A percentile compares a stretch with the other conserved stretches of the same genome.
Conservation (phyloP, 2,888 invertebrate genomes). For the Oxyteleia sp. region DNA sequence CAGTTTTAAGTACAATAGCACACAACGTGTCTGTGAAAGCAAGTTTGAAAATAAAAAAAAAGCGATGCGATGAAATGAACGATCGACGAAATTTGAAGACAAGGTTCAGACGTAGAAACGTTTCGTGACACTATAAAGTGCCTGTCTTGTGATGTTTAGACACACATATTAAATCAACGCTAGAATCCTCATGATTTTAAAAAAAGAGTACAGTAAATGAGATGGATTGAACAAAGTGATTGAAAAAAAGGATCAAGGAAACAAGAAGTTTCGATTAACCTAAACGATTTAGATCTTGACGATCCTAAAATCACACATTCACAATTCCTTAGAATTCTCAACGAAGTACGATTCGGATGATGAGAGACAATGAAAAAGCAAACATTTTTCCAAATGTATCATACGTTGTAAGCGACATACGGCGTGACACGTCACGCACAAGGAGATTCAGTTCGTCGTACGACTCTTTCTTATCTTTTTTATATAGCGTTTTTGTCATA, state of each 20-base stretch:
- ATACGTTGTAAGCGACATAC: slow-evolving; percentile 28
- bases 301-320: slow-evolving; percentile 31
- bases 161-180: slow-evolving; percentile 82
- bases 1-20: slow-evolving; percentile 77
- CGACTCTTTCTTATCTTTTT: slow-evolving; percentile 79
- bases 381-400: slow-evolving; percentile 23
- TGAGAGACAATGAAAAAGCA: slow-evolving; percentile 1
- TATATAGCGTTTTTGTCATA: no score
- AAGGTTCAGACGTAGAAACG: slow-evolving; percentile 84
- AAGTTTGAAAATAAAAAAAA: slow-evolving; percentile 43
- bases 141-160: slow-evolving; percentile 87
- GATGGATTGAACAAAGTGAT: slow-evolving; percentile 36
- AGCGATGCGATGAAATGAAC: slow-evolving; percentile 76
- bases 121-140: slow-evolving; percentile 87
- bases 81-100: slow-evolving; percentile 84
- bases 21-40: slow-evolving; percentile 78
- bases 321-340: slow-evolving; percentile 28
- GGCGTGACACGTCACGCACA: slow-evolving; percentile 20
- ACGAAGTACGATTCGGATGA: slow-evolving; percentile 28
- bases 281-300: slow-evolving; percentile 20
- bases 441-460: slow-evolving; percentile 69
- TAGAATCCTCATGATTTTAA: slow-evolving; percentile 81
- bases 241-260: slow-evolving; percentile 22
- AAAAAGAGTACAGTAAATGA: slow-evolving; percentile 38
- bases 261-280: slow-evolving; percentile 19